Evolutionary conservation across 2,888 invertebrate genomes (phyloP).

Genomic region (Agonopterix arenella): DNA sequence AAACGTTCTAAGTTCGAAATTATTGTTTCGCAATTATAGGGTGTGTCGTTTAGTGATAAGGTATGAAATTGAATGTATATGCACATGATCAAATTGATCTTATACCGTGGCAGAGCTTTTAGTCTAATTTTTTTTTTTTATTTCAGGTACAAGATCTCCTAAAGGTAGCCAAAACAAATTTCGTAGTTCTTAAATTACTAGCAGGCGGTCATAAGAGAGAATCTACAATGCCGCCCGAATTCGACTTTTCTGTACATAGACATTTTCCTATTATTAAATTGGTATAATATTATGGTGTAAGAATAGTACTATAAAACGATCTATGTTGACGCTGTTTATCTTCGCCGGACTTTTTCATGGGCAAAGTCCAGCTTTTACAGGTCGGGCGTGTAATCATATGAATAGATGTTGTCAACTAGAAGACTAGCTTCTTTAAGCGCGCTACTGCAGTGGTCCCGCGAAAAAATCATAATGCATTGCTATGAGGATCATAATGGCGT

Average conservation of each 20-base stretch:
- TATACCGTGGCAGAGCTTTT: too few relatives aligned
- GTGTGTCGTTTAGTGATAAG: too few relatives aligned
- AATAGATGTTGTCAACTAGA: neutral
- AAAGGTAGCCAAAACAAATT: slow-evolving; percentile 96
- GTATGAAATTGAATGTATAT: too few relatives aligned
- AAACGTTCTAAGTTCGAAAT: too few relatives aligned
- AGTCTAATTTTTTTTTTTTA: slow-evolving; percentile 5
- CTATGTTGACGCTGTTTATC: neutral
- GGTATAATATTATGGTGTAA: slow-evolving; percentile 32
- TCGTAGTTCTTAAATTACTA: slow-evolving; percentile 94
- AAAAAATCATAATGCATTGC: too few relatives aligned
- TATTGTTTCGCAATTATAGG: too few relatives aligned
- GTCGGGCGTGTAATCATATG: neutral
- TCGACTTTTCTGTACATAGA: slow-evolving; percentile 92
- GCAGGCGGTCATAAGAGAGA: slow-evolving; percentile 95
- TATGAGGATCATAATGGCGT: too few relatives aligned
- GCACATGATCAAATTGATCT: too few relatives aligned
- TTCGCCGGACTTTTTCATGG: too few relatives aligned
- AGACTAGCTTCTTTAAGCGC: too few relatives aligned
- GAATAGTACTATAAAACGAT: slow-evolving; percentile 1
- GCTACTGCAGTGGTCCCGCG: too few relatives aligned
- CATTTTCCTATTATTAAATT: slow-evolving; percentile 94
- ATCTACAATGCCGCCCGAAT: slow-evolving; percentile 89
- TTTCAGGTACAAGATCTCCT: slow-evolving; percentile 86
- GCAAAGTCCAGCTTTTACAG: too few relatives aligned